A percentile compares a stretch with the other conserved stretches of the same genome.
phyloP scores from a whole-genome alignment of 2,797 vertebrate genomes.

The Ctenochaetus hawaiiensis region DNA sequence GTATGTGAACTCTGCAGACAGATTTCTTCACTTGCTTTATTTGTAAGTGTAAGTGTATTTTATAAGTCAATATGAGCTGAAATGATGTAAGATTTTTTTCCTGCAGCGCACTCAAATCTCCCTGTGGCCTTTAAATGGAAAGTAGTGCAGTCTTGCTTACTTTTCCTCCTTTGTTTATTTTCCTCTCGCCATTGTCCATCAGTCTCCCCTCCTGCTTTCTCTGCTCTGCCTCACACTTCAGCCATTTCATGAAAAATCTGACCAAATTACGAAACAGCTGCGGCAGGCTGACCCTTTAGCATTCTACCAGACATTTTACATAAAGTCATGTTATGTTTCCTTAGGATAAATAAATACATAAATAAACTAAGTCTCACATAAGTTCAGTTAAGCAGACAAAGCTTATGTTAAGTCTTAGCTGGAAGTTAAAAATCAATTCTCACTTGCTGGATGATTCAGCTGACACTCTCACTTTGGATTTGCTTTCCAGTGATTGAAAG shows the following conservation, averaged over 20 bases:
- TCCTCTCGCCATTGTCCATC: conserved; percentile 57
- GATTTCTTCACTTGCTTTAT: conserved; percentile 7
- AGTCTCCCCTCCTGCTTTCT: conserved; percentile 12
- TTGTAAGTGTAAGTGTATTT: not conserved
- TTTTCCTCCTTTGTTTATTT: conserved; percentile 68
- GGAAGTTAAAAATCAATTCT: not conserved
- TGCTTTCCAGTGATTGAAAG: not conserved
- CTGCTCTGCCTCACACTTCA: conserved; percentile 21
- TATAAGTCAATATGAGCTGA: not conserved
- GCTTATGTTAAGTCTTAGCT: not conserved
- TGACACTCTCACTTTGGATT: conserved; percentile 10
- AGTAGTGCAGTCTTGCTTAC: conserved; percentile 50
- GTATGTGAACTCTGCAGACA: not conserved
- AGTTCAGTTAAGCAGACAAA: too few relatives aligned
- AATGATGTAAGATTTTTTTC: not conserved
- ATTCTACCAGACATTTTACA: conserved; percentile 40
- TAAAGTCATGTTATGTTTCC: conserved; percentile 38
- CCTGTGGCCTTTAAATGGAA: conserved; percentile 40
- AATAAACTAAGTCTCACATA: not conserved
- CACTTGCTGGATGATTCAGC: conserved; percentile 10
- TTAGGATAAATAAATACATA: not conserved
- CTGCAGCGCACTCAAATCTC: conserved; percentile 10
- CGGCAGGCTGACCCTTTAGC: conserved; percentile 35
- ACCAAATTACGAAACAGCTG: conserved; percentile 58
- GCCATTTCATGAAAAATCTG: conserved; percentile 58